phyloP scores from a whole-genome alignment of 2,113 vertebrate genomes.

The Trichechus manatus region DNA sequence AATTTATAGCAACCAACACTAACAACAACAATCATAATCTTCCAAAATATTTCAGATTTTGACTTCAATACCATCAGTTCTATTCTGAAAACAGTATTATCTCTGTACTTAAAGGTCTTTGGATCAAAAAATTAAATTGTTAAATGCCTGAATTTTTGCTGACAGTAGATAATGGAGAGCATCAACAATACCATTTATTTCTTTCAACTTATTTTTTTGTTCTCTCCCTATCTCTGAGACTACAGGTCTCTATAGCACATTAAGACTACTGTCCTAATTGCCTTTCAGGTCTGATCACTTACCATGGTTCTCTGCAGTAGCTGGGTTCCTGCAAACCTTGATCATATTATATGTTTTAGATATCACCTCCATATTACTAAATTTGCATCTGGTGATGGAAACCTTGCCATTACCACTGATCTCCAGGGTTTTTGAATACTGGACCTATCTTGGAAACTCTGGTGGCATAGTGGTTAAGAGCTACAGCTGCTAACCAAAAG shows the following conservation, averaged over 20 bases:
- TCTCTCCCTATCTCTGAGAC: too few relatives aligned
- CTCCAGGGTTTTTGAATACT: neutral
- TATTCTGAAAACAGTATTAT: neutral
- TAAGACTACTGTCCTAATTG: too few relatives aligned
- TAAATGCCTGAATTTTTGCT: neutral
- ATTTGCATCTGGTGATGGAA: neutral
- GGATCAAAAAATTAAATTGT: neutral
- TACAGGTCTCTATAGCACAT: too few relatives aligned
- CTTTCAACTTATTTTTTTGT: too few relatives aligned
- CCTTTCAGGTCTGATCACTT: neutral
- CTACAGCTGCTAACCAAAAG: too few relatives aligned
- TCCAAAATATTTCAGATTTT: neutral
- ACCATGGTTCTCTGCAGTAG: neutral
- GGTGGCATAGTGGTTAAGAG: too few relatives aligned
- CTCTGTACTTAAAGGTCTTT: neutral
- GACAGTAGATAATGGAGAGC: neutral
- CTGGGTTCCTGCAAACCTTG: neutral
- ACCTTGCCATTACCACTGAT: neutral
- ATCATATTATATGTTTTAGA: neutral
- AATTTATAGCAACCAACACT: too few relatives aligned
- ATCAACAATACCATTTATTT: neutral
- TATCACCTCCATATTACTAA: neutral
- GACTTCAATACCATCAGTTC: neutral
- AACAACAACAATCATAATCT: too few relatives aligned
- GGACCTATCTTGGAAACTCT: too few relatives aligned